phyloP scores from a whole-genome alignment of 2,113 vertebrate genomes.

The Pyxicephalus adspersus region DNA sequence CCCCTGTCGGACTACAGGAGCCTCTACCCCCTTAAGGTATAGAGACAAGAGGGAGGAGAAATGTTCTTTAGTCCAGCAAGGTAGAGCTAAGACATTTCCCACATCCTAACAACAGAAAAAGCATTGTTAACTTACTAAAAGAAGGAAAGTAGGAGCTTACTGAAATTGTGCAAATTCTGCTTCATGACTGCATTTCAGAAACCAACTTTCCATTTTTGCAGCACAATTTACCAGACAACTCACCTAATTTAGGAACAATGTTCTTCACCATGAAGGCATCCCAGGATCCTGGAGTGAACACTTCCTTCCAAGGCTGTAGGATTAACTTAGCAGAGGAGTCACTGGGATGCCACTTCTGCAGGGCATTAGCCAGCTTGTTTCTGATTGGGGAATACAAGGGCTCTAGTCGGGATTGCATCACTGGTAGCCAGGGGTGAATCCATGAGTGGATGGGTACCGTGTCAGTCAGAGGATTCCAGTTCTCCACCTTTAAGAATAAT shows the following conservation, averaged over 20 bases:
- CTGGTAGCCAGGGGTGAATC: constrained; percentile 95
- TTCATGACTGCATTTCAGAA: too few species aligned
- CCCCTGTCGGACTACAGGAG: too few species aligned
- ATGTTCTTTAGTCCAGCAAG: too few species aligned
- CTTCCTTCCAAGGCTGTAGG: constrained; percentile 95
- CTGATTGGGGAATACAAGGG: constrained; percentile 93
- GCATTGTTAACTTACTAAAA: too few species aligned
- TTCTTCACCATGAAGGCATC: constrained; percentile 99
- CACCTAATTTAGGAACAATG: constrained; percentile 95
- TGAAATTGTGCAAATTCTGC: too few species aligned
- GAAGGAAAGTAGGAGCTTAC: too few species aligned
- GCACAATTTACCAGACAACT: constrained; percentile 45
- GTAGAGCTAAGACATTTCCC: too few species aligned
- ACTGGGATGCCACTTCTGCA: constrained; percentile 97
- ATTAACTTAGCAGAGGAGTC: constrained; percentile 95
- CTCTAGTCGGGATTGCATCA: constrained; percentile 89
- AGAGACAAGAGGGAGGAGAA: too few species aligned
- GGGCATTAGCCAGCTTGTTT: constrained; percentile 88
- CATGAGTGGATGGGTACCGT: constrained; percentile 97
- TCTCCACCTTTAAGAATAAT: constrained; percentile 81
- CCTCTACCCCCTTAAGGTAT: too few species aligned
- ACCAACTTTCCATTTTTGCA: too few species aligned
- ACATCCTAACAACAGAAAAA: too few species aligned
- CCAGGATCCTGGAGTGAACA: constrained; percentile 95
- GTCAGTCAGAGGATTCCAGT: constrained; percentile 95